phyloP scores from a whole-genome alignment of 2,888 invertebrate genomes.

The Calliopum simillimum region DNA sequence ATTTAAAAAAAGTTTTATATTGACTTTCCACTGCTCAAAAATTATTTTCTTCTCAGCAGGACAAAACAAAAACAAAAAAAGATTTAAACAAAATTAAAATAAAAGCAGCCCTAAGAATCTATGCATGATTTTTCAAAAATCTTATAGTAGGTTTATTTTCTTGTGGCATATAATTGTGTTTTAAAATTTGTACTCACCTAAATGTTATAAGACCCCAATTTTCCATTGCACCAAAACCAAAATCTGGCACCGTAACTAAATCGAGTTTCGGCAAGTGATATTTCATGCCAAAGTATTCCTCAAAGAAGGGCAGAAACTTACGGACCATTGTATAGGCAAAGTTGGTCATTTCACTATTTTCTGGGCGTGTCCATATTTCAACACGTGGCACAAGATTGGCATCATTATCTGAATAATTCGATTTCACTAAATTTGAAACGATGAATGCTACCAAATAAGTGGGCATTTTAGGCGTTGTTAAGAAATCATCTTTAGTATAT shows the following conservation, averaged over 20 bases:
- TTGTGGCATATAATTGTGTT: no score
- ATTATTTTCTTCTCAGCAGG: no score
- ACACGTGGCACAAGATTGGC: slow-evolving; percentile 58
- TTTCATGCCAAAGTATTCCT: slow-evolving; percentile 74
- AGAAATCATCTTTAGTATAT: slow-evolving; percentile 75
- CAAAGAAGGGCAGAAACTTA: slow-evolving; percentile 73
- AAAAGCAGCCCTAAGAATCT: no score
- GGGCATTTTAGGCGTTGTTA: slow-evolving; percentile 77
- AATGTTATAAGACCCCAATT: slow-evolving; percentile 74
- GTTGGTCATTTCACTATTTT: slow-evolving; percentile 63
- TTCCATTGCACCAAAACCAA: slow-evolving; percentile 80
- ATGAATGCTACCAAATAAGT: slow-evolving; percentile 80
- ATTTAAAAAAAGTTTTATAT: no score
- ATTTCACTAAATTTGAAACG: slow-evolving; percentile 69
- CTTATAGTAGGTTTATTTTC: no score
- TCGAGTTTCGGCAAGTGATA: slow-evolving; percentile 77
- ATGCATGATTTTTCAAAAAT: no score
- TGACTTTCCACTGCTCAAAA: no score
- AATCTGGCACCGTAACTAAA: slow-evolving; percentile 79
- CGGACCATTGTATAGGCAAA: slow-evolving; percentile 73
- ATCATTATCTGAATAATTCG: slow-evolving; percentile 57
- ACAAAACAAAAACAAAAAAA: no score
- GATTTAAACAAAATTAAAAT: no score
- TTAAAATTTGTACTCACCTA: no score
- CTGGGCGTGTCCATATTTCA: slow-evolving; percentile 65